phyloP scores from a whole-genome alignment of 2,888 invertebrate genomes.

The Helleia helle region DNA sequence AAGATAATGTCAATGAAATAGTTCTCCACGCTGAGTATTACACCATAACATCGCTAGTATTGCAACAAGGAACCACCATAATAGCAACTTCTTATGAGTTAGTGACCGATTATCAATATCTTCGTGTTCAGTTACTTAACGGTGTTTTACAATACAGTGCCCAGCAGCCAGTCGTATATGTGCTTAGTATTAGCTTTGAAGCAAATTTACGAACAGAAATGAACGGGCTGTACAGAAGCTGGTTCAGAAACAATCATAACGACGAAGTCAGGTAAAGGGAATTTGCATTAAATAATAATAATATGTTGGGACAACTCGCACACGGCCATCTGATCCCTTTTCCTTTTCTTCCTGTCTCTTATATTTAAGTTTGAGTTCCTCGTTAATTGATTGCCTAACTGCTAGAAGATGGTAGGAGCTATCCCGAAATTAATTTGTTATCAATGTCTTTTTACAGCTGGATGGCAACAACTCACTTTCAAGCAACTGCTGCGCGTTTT shows the following conservation, averaged over 20 bases:
- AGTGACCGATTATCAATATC: constrained; percentile 36
- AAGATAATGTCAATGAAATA: constrained; percentile 37
- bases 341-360: too few species aligned
- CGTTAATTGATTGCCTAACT: too few species aligned
- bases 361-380: too few species aligned
- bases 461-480: constrained; percentile 81
- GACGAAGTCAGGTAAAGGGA: constrained; percentile 31
- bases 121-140: constrained; percentile 29
- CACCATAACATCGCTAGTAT: constrained; percentile 39
- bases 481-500: constrained; percentile 77
- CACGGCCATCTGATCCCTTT: too few species aligned
- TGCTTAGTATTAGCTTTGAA: constrained; percentile 34
- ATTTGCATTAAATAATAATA: too few species aligned
- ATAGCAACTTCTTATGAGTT: constrained; percentile 20
- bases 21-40: constrained; percentile 46
- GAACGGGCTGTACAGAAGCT: constrained; percentile 58
- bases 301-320: too few species aligned
- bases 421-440: too few species aligned
- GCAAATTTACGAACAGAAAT: constrained; percentile 47
- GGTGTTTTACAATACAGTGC: constrained; percentile 31
- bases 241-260: constrained; percentile 39
- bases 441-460: constrained; percentile 40
- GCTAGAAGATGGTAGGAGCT: too few species aligned
- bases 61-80: constrained; percentile 34
- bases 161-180: constrained; percentile 28